Evolutionary conservation across 1,140 invertebrate species (phyloP), one percentile per base, ranked within the genome.

Genomic region (Drosophila asahinai): DNA sequence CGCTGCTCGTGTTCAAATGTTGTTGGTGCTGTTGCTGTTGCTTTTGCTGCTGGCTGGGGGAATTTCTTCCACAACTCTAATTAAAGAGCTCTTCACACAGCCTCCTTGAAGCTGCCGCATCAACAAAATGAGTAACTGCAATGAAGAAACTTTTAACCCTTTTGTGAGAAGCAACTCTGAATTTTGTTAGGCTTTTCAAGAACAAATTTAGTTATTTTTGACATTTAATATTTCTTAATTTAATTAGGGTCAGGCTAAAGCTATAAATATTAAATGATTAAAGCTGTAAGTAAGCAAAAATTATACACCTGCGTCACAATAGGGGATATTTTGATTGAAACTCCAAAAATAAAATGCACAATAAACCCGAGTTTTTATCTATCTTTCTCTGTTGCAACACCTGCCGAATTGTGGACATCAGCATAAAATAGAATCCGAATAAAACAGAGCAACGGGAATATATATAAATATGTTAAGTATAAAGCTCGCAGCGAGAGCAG

Each of bases 381-480:
- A 54, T 36, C 33, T 76, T 63, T 71, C 73, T 77, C 47, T 67
- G 79, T 82, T 73, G 80, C 80, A 82, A 82, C 80, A 82, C 80
- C 74, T 82, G 80, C 57, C 67, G 54, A 77, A 73, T 36, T 67
- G 80, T 82, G 54, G 47, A 22, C 66, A 82, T 82, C 80, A 74
- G 80, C 80, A 82, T 78, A 52, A 77, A 75, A 65, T 81, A 81
- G 59, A 80, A 81, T 65, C 36, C 42, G 60, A 67, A 62, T 51
- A 40, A 64, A 45, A 80, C 49, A 48, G 49, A 67, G 43, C 43
- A 40, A 64, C n/a, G 33, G 47, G 8, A 70, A 60, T 42, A 42
- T 42, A 73, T 49, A 49, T 43, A 73, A 51, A 73, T 73, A 17
- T 52, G 43, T 72, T 60, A 30, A 73, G 51, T 52, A 38, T 63